Conservation (phyloP, 2,113 vertebrate species). For the Periophthalmus modestus region DNA sequence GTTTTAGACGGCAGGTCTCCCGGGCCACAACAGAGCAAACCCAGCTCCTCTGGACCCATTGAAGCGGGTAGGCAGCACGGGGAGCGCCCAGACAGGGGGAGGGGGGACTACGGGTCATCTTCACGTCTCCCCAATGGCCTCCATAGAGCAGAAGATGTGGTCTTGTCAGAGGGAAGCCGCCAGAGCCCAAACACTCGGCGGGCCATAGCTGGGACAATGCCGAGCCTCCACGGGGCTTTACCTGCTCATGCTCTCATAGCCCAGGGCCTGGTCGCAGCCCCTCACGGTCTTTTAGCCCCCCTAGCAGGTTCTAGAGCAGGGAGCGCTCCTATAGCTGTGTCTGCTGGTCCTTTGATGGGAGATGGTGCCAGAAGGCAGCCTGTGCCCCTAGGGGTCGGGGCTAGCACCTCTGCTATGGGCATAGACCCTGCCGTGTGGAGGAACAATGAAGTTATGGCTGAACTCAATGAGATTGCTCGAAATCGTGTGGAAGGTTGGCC, state of each 20-base stretch:
- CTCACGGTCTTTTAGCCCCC: constrained; percentile 68
- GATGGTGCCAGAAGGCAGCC: constrained; percentile 76
- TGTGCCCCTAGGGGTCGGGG: constrained; percentile 65
- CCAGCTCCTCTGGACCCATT: constrained; percentile 66
- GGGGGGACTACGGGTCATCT: constrained; percentile 80
- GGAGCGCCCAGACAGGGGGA: constrained; percentile 75
- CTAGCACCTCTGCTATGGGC: constrained; percentile 69
- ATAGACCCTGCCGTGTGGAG: constrained; percentile 70
- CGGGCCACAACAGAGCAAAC: constrained; percentile 81
- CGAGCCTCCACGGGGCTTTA: constrained; percentile 65
- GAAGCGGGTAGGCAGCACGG: constrained; percentile 73
- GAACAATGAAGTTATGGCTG: constrained; percentile 69
- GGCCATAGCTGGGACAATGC: constrained; percentile 78
- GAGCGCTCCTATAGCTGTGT: constrained; percentile 66
- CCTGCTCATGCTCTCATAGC: constrained; percentile 78
- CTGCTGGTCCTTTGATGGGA: constrained; percentile 71
- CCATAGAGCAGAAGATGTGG: constrained; percentile 76
- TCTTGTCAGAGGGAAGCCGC: constrained; percentile 78
- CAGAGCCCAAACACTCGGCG: constrained; percentile 83
- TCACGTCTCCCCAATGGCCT: constrained; percentile 84
- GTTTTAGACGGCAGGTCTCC: constrained; percentile 87
- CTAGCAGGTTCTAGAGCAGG: constrained; percentile 72
- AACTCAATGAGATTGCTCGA: constrained; percentile 84
- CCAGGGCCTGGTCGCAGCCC: constrained; percentile 78
- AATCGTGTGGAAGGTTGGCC: constrained; percentile 86